phyloP scores from a whole-genome alignment of 2,797 vertebrate genomes.

The Liasis olivaceus region DNA sequence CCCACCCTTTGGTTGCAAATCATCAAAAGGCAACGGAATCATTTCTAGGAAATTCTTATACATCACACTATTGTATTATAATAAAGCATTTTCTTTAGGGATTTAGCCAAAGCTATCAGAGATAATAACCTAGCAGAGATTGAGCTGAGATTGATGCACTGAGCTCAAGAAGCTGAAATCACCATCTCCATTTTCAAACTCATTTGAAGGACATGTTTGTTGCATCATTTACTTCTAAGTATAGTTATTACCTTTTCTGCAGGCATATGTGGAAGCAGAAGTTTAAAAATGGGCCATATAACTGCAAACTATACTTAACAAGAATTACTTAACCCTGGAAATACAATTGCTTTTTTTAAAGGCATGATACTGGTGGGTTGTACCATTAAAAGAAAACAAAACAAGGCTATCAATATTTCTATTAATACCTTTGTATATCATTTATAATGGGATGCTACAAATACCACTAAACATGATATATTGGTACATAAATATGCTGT shows the following conservation, averaged over 20 bases:
- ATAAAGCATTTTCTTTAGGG: conserved; percentile 26
- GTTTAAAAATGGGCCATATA: conserved; percentile 41
- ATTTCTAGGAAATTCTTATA: conserved; percentile 2
- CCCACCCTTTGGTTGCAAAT: conserved; percentile 13
- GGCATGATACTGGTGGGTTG: conserved; percentile 6
- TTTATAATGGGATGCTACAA: not conserved
- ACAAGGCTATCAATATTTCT: not conserved
- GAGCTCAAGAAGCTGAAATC: conserved; percentile 35
- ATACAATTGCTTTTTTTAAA: not conserved
- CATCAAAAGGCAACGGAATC: conserved; percentile 28
- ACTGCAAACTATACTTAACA: conserved; percentile 10
- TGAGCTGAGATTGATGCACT: not conserved
- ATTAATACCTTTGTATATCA: conserved; percentile 2
- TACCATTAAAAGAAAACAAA: conserved; percentile 40
- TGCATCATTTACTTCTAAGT: conserved; percentile 46
- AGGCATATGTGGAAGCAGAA: conserved; percentile 50
- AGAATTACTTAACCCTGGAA: conserved; percentile 34
- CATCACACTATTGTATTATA: not conserved
- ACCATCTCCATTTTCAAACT: conserved; percentile 44
- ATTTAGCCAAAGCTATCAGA: conserved; percentile 22
- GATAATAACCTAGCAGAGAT: conserved; percentile 29
- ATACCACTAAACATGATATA: not conserved
- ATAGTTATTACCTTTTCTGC: conserved; percentile 44
- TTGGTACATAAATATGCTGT: not conserved
- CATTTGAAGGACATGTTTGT: conserved; percentile 27